A percentile compares a stretch with the other conserved stretches of the same genome.
Conservation (phyloP, 2,113 vertebrate species). For the Aspidoscelis tigris region DNA sequence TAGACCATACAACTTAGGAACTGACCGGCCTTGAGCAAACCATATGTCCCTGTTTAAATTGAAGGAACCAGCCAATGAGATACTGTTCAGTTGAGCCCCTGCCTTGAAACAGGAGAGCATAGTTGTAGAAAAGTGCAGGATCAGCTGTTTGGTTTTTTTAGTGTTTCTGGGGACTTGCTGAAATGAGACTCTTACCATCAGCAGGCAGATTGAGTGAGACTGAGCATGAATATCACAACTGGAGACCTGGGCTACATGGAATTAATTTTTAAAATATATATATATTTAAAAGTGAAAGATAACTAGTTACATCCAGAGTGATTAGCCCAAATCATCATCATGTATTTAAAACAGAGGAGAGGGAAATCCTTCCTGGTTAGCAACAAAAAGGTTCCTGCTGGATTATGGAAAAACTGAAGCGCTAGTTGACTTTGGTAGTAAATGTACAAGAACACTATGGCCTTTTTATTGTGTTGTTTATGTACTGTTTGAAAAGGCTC, state of each 20-base stretch:
- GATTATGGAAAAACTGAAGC: neutral
- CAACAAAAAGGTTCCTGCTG: neutral
- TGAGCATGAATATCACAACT: neutral
- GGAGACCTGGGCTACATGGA: neutral
- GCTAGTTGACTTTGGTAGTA: neutral
- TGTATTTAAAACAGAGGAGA: neutral
- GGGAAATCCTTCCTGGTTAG: neutral
- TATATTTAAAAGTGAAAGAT: neutral
- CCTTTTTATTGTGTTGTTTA: neutral
- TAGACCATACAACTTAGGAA: conserved; percentile 4
- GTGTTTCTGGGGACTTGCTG: neutral
- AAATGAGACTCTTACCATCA: neutral
- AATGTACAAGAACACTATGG: neutral
- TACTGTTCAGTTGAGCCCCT: neutral
- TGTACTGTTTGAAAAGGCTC: neutral
- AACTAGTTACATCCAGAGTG: neutral
- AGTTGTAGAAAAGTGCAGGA: conserved; percentile 8
- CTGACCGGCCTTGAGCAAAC: conserved; percentile 1
- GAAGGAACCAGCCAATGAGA: conserved; percentile 9
- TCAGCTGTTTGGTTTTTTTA: conserved; percentile 2
- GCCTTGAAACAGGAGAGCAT: neutral
- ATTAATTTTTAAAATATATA: neutral
- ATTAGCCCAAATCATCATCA: neutral
- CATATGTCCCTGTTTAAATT: conserved; percentile 6
- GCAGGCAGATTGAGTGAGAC: neutral